Base-by-base conservation (phyloP, 2,797 vertebrate species). In the Microctenopoma stevenorrisi region DNA sequence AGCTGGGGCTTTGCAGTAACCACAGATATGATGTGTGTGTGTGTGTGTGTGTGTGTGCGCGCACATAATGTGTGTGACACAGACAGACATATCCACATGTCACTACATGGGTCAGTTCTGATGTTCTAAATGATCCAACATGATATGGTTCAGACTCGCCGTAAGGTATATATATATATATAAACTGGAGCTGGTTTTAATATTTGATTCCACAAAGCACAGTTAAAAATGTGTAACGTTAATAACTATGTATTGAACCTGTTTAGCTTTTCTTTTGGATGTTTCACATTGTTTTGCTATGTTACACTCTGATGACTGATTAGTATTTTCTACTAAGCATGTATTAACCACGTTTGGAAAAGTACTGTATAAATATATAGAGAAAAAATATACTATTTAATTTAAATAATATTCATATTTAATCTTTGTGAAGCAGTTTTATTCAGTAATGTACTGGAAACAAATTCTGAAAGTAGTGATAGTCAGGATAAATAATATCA, bases 21-120 rank as follows among this genome's bases (percentile, higher is more conserved):
- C 82, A 53, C 76, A 75, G 69, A 63, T 64, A 83, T 84, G 72
- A 62, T 74, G 64, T 62, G 75, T 44, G 44, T 18, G 44, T 44
- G 72, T 62, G 6, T 51, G 44, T 43, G 51, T 2, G 58, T 70
- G 54, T 55, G 76, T 62, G 6, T 49, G 42, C 73, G 22, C 22
- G 22, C 22, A 22, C 22, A 22, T 22, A 9, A 61, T 70, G 54
- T 55, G 76, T 62, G 6, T 49, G 42, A 52, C 48, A 49, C 51
- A 48, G 15, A 48, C 22, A 44, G 28, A 67, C 8, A 68, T 47
- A 22, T 25, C 10, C 40, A 22, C 48, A 72, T n/a, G 52, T 6
- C n/a, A 13, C 11, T 25, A 62, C 33, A 37, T 33, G 5, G 25
- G 53, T 42, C 62, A 69, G 5, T 50, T 65, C 28, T 52, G 5